Evolutionary conservation across 2,797 vertebrate species (phyloP), one percentile per base, ranked within the genome.

Genomic region (Tokudaia muenninki): DNA sequence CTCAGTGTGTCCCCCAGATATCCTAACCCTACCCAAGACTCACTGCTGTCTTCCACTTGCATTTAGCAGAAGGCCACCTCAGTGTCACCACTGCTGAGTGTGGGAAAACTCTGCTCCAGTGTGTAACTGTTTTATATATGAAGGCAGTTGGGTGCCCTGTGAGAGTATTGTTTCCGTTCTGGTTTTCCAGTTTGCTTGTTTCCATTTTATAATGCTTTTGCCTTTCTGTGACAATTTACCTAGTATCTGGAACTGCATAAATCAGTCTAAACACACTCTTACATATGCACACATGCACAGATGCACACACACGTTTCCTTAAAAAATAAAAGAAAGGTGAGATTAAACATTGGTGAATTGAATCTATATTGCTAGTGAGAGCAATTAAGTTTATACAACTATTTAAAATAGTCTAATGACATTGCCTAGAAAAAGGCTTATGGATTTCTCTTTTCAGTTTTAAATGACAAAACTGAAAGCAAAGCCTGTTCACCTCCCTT

Each of bases 391-490:
- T 47, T 90, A 37, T 72, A 87, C 3, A 7, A 52, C 50, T 79
- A 57, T 96, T 81, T 84, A 84, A 93, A 92, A 67, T 41, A 59
- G 24, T 78, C 87, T 89, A 57, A 87, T 94, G 26, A 74, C 37
- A 5, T 81, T 77, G 57, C 80, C 77, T 88, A 74, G 61, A 91
- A 88, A 59, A 84, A 47, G 72, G 16, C 89, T 96, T 91, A 50
- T 63, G 57, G 31, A 44, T 89, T 81, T 87, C 50, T 87, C 74
- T 81, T 91, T 59, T 79, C 52, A 50, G 29, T 72, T 96, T 95
- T 67, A 82, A 95, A 72, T 78, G 65, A 87, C 97, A 86, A 88
- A 81, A 75, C 47, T 89, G 52, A 84, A 37, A 19, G 19, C 55
- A 83, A 52, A 72, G 22, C 19, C 77, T 79, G 21, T 52, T 11